Conservation (phyloP, 2,888 invertebrate genomes). For the Heterodera filipjevi region DNA sequence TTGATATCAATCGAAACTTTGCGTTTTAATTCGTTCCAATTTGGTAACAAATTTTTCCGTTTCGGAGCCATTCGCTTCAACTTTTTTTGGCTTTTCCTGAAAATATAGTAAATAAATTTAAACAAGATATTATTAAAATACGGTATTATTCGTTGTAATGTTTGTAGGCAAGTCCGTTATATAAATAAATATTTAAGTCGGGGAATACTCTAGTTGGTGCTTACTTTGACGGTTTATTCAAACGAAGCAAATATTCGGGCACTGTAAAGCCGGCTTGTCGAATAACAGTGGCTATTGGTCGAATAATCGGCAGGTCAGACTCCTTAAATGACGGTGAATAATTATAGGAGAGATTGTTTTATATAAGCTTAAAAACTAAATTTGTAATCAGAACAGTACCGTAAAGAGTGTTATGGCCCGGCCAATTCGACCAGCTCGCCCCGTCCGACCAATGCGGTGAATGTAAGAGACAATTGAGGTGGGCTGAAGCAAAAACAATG, state of each 20-base stretch:
- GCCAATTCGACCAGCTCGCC: conserved; percentile 86
- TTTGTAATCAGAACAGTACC: neutral
- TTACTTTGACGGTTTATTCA: conserved; percentile 66
- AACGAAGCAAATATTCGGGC: conserved; percentile 83
- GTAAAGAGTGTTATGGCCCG: conserved; percentile 77
- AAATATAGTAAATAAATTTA: neutral
- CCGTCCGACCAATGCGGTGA: conserved; percentile 87
- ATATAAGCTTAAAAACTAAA: neutral
- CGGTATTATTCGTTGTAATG: too few species aligned
- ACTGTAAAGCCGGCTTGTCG: conserved; percentile 88
- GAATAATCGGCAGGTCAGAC: conserved; percentile 81
- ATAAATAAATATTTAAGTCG: too few species aligned
- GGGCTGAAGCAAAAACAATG: conserved; percentile 69
- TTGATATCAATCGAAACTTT: conserved; percentile 16
- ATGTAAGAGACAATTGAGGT: conserved; percentile 85
- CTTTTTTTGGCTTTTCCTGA: conserved; percentile 52
- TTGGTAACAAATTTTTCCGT: conserved; percentile 36
- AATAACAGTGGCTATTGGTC: conserved; percentile 87
- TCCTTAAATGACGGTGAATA: conserved; percentile 67
- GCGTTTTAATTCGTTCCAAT: conserved; percentile 15
- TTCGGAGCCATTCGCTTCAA: conserved; percentile 51
- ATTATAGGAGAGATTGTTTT: neutral
- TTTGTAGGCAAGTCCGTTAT: too few species aligned
- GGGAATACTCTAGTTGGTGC: conserved; percentile 15
- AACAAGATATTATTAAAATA: too few species aligned